Evolutionary conservation across 2,113 vertebrate species (phyloP).

Genomic region (Hippolais icterina): DNA sequence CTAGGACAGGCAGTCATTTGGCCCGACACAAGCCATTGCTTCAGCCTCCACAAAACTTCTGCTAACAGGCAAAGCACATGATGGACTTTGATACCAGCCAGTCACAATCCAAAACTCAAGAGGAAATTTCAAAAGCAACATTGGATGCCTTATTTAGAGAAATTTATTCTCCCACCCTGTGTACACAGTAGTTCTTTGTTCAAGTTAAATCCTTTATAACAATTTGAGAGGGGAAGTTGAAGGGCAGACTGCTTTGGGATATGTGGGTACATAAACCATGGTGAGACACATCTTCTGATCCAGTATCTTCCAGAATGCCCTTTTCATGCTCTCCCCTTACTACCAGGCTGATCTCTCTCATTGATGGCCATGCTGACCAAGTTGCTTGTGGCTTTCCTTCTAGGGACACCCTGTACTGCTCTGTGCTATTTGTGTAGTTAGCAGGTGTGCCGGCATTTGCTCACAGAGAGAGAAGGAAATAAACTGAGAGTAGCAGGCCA

Average conservation of each 20-base stretch:
- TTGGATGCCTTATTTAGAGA: neutral
- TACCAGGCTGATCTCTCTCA: neutral
- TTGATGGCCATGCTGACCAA: fast-evolving
- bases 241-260: neutral
- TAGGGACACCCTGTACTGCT: neutral
- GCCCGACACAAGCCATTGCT: neutral
- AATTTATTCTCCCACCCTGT: neutral
- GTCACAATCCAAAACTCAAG: neutral
- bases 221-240: neutral
- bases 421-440: neutral
- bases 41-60: neutral
- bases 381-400: neutral
- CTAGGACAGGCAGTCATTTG: neutral
- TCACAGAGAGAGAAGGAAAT: neutral
- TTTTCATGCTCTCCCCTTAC: neutral
- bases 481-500: neutral
- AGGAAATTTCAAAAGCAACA: neutral
- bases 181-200: neutral
- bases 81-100: neutral
- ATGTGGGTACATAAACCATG: neutral
- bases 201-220: neutral
- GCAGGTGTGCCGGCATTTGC: neutral
- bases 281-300: neutral
- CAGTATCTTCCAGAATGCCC: neutral
- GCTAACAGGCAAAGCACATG: neutral